phyloP scores from a whole-genome alignment of 1,140 invertebrate species.

The Patella vulgata region DNA sequence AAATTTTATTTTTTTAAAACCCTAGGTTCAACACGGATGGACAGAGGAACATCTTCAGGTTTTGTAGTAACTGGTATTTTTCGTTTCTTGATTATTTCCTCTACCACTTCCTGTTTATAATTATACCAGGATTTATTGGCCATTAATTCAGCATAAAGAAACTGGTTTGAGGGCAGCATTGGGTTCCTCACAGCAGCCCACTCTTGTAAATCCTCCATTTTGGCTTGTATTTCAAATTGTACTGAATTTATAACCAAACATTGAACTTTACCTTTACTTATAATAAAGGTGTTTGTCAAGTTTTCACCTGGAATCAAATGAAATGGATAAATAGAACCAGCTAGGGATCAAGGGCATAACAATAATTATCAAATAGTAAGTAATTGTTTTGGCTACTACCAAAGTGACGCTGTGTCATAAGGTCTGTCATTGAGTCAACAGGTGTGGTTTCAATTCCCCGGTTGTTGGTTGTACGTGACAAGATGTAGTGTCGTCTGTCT shows the following conservation, averaged over 20 bases:
- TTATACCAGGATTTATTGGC: slow-evolving; percentile 22
- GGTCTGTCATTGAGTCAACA: too few species aligned
- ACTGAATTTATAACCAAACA: slow-evolving; percentile 22
- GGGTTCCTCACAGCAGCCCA: slow-evolving; percentile 11
- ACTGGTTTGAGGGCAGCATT: slow-evolving; percentile 14
- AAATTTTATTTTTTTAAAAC: not conserved
- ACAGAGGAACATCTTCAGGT: slow-evolving; percentile 17
- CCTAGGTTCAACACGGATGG: slow-evolving; percentile 7
- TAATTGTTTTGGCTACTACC: too few species aligned
- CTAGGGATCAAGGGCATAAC: not conserved
- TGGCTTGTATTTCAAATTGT: slow-evolving; percentile 19
- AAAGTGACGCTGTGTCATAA: too few species aligned
- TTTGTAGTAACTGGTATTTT: slow-evolving; percentile 9
- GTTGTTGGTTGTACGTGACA: too few species aligned
- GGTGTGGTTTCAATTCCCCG: too few species aligned
- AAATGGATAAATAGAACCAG: not conserved
- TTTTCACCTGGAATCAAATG: slow-evolving; percentile 26
- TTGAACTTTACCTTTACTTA: slow-evolving; percentile 20
- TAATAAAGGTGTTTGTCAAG: slow-evolving; percentile 25
- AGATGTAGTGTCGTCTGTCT: too few species aligned
- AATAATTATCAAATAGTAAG: too few species aligned
- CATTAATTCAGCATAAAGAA: slow-evolving; percentile 16
- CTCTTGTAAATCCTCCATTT: slow-evolving; percentile 4
- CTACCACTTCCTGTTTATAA: slow-evolving; percentile 27
- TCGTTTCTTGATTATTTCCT: slow-evolving; percentile 13